Evolutionary conservation across 2,888 invertebrate genomes (phyloP).

Genomic region (Tanytarsus gracilentus): DNA sequence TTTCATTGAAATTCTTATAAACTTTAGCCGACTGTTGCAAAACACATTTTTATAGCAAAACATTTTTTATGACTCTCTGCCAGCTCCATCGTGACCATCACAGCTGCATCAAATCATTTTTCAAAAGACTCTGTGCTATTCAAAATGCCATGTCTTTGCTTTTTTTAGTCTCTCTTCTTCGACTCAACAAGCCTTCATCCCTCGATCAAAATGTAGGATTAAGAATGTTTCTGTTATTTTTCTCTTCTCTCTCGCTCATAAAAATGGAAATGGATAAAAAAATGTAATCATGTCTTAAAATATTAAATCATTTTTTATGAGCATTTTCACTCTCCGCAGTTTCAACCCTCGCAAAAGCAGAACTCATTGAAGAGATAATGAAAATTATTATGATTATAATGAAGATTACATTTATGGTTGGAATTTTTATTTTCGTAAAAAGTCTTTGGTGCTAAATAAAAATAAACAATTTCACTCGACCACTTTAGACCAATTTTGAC

Average conservation of each 20-base stretch:
- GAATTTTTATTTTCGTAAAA: too few species aligned
- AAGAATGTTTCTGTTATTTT: too few species aligned
- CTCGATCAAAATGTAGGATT: neutral
- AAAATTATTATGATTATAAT: constrained; percentile 6
- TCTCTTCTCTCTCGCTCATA: too few species aligned
- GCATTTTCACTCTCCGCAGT: neutral
- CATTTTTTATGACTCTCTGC: too few species aligned
- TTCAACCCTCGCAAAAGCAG: neutral
- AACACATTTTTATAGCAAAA: too few species aligned
- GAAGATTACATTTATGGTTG: neutral
- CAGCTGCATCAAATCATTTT: neutral
- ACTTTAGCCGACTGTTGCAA: too few species aligned
- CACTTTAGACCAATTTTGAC: too few species aligned
- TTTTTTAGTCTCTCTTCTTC: neutral
- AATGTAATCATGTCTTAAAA: constrained; percentile 26
- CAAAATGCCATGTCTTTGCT: neutral
- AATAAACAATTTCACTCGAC: too few species aligned
- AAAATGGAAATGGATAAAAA: neutral
- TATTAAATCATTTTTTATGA: constrained; percentile 17
- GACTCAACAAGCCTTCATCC: constrained; percentile 5
- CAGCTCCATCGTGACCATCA: too few species aligned
- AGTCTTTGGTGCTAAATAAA: too few species aligned
- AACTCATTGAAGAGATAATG: constrained; percentile 11
- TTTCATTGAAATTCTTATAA: too few species aligned
- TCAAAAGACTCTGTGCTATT: too few species aligned